Evolutionary conservation across 2,113 vertebrate species (phyloP), one percentile per base, ranked within the genome.

Genomic region (Scomber japonicus): DNA sequence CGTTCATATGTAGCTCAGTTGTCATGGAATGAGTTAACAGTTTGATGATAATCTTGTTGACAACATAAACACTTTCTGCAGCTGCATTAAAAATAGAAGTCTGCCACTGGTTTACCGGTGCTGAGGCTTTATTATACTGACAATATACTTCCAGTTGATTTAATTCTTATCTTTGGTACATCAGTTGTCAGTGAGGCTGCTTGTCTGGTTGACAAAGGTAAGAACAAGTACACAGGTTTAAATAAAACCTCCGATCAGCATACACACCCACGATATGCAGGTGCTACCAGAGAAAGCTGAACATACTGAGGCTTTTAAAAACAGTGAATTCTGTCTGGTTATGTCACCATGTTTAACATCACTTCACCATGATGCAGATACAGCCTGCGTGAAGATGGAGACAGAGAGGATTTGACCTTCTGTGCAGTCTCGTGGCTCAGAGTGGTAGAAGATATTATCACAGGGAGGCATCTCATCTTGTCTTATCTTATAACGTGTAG

Each of bases 141-240:
- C 61, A 21, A 49, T 68, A 16, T 75, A 69, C 54, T 57, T 64
- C 24, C 45, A 56, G 14, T 48, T 60, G 14, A 80, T 64, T 75
- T 60, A 44, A 51, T 57, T 64, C 51, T 40, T 57, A 64, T 19
- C 40, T 27, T 71, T 46, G 67, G 60, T 49, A 75, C 67, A 57
- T 67, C 30, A 56, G 48, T 55, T 16, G 55, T 48, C 64, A 65
- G 8, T 14, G 24, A 75, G 44, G 57, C 63, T 56, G n/a, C 16
- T 27, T 77, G 48, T 61, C 73, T 67, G 81, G 44, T 68, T 44
- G 6, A 17, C 56, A 46, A 27, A 57, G 35, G 45, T 62, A 12
- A 17, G 21, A 69, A 51, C 11, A 46, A 11, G 40, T 10, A 9
- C 15, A 5, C 16, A 44, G 66, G 35, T 40, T 40, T 40, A 40